Conservation (phyloP, 2,113 vertebrate species). For the Gopherus evgoodei region DNA sequence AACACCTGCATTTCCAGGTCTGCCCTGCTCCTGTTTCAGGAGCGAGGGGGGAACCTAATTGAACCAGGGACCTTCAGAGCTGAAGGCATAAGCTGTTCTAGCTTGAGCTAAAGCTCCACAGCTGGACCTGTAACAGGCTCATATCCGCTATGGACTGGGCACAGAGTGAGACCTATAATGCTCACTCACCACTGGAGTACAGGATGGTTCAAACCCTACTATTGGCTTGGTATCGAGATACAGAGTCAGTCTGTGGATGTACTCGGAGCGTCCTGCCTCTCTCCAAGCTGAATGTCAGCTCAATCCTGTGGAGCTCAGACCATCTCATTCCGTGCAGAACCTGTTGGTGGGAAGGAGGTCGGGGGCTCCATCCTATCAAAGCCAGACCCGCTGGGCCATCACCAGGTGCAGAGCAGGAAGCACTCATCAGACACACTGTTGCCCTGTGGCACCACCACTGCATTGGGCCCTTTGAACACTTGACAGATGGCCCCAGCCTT, state of each 20-base stretch:
- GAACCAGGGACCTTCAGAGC: not conserved
- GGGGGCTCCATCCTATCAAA: not conserved
- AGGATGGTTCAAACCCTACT: not conserved
- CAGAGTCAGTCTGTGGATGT: not conserved
- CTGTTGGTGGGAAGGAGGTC: not conserved
- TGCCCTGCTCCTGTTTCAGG: not conserved
- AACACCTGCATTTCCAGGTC: not conserved
- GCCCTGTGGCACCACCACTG: rapidly evolving
- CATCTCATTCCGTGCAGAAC: not conserved
- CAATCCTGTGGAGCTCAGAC: not conserved
- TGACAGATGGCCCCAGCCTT: not conserved
- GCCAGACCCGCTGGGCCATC: rapidly evolving
- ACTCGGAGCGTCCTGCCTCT: not conserved
- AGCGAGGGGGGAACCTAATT: not conserved
- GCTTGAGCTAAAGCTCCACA: not conserved
- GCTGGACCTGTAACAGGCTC: not conserved
- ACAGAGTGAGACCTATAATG: not conserved
- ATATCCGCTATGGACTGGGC: not conserved
- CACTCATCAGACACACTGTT: rapidly evolving
- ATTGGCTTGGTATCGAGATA: not conserved
- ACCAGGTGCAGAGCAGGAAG: rapidly evolving
- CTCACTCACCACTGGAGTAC: not conserved
- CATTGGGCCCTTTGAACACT: not conserved
- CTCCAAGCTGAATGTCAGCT: not conserved
- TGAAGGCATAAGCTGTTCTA: not conserved